These are phyloP conservation scores for Ictidomys tridecemlineatus DNA, from an alignment of 2,113 vertebrate species.

Conservation along the genomic window DNA sequence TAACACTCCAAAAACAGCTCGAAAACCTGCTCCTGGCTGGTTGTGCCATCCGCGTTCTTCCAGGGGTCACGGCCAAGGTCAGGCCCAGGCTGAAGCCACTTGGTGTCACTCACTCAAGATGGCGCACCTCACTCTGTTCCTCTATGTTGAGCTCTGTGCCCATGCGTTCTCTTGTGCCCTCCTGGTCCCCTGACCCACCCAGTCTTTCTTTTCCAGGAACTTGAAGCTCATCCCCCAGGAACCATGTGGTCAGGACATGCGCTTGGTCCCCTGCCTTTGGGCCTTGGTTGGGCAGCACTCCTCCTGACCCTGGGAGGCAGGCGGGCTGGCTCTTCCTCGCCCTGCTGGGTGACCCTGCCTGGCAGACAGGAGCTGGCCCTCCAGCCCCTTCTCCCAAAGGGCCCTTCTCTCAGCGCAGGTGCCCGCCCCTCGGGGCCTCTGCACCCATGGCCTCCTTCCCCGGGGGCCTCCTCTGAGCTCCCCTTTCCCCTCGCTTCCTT, in stretches of 20 bases:
- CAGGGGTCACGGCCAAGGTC: background rate
- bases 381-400: no score
- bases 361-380: no score
- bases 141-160: rapidly evolving
- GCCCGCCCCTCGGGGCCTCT: no score
- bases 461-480: no score
- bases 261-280: background rate
- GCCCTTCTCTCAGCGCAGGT: no score
- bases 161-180: background rate
- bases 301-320: background rate
- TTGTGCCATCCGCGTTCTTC: background rate
- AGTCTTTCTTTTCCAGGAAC: background rate
- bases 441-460: no score
- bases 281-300: background rate
- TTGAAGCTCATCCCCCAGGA: background rate
- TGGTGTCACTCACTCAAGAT: background rate
- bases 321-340: background rate
- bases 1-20: background rate
- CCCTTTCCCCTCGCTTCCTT: no score
- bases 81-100: background rate
- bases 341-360: background rate
- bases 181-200: rapidly evolving
- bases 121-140: background rate
- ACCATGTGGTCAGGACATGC: background rate
- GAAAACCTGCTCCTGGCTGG: background rate